phyloP scores from a whole-genome alignment of 2,797 vertebrate genomes.

The Rhincodon typus region DNA sequence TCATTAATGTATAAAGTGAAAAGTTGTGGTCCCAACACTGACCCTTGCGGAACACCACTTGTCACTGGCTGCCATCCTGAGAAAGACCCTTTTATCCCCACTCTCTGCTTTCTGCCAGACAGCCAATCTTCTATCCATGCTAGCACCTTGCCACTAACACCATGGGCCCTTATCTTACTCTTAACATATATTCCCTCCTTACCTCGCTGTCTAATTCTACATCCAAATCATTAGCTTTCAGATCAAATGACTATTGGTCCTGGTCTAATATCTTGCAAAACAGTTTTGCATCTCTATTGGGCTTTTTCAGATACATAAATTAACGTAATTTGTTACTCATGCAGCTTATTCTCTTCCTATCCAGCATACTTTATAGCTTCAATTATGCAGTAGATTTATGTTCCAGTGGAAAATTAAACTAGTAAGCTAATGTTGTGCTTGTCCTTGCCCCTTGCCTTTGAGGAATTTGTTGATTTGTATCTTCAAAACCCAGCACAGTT shows the following conservation, averaged over 20 bases:
- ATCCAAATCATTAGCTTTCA: background rate
- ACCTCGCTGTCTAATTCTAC: background rate
- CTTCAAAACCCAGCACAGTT: background rate
- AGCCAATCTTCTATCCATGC: too few species aligned
- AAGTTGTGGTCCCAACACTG: too few species aligned
- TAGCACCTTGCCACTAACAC: too few species aligned
- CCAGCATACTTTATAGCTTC: background rate
- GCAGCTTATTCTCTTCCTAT: background rate
- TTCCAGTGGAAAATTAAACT: background rate
- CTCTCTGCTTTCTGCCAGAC: too few species aligned
- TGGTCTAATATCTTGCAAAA: background rate
- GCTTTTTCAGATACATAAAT: constrained; percentile 8
- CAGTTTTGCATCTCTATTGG: background rate
- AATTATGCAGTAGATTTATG: background rate
- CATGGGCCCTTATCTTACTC: too few species aligned
- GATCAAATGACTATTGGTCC: background rate
- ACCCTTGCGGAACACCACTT: too few species aligned
- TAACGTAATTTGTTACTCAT: background rate
- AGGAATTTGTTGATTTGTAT: background rate
- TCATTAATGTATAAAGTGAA: too few species aligned
- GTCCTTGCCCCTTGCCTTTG: background rate
- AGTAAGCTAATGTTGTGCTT: constrained; percentile 20
- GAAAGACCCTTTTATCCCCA: too few species aligned
- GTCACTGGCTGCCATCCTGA: too few species aligned
- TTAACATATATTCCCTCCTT: background rate